Base-by-base conservation (phyloP, 2,888 invertebrate genomes). In the Therioaphis trifolii region DNA sequence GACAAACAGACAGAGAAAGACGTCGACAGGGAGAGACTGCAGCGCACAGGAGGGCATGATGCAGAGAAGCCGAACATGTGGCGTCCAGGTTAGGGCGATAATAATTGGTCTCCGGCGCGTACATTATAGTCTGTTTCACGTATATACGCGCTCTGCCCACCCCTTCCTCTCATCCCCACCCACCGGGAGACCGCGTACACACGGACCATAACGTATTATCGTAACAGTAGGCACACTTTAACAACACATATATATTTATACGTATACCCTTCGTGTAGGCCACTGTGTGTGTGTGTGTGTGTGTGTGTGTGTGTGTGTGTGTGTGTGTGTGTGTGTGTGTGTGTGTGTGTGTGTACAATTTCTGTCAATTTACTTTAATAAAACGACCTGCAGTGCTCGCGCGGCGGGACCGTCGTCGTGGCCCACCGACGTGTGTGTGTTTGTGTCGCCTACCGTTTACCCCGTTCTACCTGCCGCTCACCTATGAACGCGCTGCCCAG, bases 321-420 rank as follows among this genome's bases (percentile, higher is more conserved):
- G n/a, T n/a, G n/a, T n/a, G n/a, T n/a, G n/a, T n/a, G n/a, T n/a
- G n/a, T n/a, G n/a, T n/a, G n/a, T n/a, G n/a, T n/a, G 49, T 9
- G 46, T 1, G 24, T 15, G 27, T 18, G 27, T 61, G n/a, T 29
- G n/a, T n/a, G n/a, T 18, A 82, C 63, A 63, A 74, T 82, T 82
- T 82, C 82, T 74, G 82, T 82, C 82, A 82, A 82, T 82, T 82
- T 82, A 82, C 82, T 82, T 82, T 61, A 82, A 82, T 82, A 74
- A 82, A 82, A 82, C 82, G 82, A 82, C 55, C 68, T n/a, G n/a
- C n/a, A n/a, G 35, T 24, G 46, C 40, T 35, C 52, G 52, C n/a
- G 15, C 82, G 63, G 52, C 74, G 49, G 46, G 71, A 24, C 46
- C 27, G 76, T 46, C 58, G 58, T n/a, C 35, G 35, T 35, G 3